A percentile compares a stretch with the other conserved stretches of the same genome.
Conservation (phyloP, 2,888 invertebrate genomes). For the Oeneis ivallda region DNA sequence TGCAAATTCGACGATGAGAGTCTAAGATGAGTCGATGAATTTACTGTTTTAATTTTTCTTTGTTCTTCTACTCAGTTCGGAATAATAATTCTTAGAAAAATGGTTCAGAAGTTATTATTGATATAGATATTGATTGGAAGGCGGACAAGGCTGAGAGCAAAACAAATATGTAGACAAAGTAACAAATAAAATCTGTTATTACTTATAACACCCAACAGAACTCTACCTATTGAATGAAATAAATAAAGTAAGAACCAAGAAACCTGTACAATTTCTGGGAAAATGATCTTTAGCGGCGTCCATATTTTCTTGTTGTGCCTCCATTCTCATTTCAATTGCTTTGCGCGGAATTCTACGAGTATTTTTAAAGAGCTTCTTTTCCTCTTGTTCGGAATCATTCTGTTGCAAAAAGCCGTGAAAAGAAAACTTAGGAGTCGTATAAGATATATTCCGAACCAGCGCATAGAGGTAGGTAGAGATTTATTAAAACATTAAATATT, state of each 20-base stretch:
- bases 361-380: constrained; percentile 35
- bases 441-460: not conserved
- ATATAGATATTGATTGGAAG: no score
- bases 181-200: not conserved
- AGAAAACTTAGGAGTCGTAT: constrained; percentile 25
- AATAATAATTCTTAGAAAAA: no score
- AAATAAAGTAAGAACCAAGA: constrained; percentile 4
- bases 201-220: constrained; percentile 1
- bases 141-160: no score
- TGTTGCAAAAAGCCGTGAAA: constrained; percentile 17
- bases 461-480: no score
- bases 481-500: no score
- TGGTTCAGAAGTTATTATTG: no score
- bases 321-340: constrained; percentile 31
- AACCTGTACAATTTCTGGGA: constrained; percentile 24
- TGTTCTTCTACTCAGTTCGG: no score
- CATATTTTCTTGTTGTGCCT: constrained; percentile 35
- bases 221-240: not conserved
- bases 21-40: no score
- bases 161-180: not conserved
- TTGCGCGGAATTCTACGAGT: constrained; percentile 30
- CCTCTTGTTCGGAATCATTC: constrained; percentile 27
- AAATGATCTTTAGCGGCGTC: constrained; percentile 25
- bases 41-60: no score
- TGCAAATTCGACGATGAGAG: no score